Conservation (phyloP, 2,888 invertebrate species). For the Microchrysa polita region DNA sequence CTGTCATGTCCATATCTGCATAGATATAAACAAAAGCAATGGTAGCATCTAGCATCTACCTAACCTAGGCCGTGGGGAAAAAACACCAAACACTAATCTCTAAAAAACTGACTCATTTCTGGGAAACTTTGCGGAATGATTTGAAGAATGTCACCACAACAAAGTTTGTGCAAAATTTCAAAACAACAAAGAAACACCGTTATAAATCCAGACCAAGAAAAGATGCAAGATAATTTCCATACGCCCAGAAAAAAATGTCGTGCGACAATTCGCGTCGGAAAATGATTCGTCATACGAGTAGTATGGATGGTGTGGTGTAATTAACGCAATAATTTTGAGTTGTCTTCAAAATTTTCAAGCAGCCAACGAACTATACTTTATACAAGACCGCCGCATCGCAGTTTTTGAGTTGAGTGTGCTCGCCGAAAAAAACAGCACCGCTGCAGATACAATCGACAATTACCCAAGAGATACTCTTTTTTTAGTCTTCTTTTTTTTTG, state of each 20-base stretch:
- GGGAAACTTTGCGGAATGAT: constrained; percentile 30
- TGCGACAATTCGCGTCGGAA: constrained; percentile 33
- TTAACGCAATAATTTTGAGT: constrained; percentile 35
- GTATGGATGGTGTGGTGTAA: too few species aligned
- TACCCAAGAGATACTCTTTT: constrained; percentile 19
- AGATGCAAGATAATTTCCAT: constrained; percentile 12
- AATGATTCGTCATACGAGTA: constrained; percentile 19
- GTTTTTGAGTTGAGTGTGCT: constrained; percentile 25
- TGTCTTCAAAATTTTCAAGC: constrained; percentile 22
- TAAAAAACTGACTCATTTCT: constrained; percentile 46
- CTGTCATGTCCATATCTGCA: neutral
- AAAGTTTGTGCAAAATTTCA: neutral
- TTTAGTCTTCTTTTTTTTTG: neutral
- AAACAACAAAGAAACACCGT: neutral
- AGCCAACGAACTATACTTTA: neutral
- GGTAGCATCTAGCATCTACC: neutral
- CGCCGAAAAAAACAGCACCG: constrained; percentile 16
- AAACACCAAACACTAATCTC: too few species aligned
- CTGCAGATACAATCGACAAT: constrained; percentile 30
- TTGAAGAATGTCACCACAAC: neutral
- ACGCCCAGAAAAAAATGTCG: constrained; percentile 21
- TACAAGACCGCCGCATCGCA: too few species aligned
- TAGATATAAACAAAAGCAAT: too few species aligned
- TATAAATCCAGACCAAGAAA: neutral
- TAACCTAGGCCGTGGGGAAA: neutral